These are phyloP conservation scores for Aleiodes alternator DNA, from an alignment of 2,888 invertebrate species.

Conservation along the genomic window DNA sequence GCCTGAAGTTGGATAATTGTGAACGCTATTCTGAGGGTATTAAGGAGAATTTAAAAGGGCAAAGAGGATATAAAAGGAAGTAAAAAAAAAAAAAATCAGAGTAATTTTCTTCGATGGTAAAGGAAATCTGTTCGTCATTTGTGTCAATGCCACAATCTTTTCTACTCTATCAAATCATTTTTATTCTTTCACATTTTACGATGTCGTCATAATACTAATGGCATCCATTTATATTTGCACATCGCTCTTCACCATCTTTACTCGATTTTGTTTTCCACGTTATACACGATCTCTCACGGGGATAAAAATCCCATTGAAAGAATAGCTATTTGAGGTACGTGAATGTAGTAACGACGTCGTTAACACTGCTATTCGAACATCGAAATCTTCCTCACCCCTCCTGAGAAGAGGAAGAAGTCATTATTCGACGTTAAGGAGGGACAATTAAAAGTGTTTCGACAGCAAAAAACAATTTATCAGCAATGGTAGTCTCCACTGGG, in stretches of 20 bases:
- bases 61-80: too few relatives aligned
- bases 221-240: constrained; percentile 4
- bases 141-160: background rate
- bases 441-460: constrained; percentile 14
- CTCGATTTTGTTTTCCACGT: constrained; percentile 29
- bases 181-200: constrained; percentile 8
- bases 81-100: too few relatives aligned
- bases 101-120: background rate
- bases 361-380: constrained; percentile 49
- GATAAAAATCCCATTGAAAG: constrained; percentile 40
- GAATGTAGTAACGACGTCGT: constrained; percentile 54
- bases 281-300: constrained; percentile 9
- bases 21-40: too few relatives aligned
- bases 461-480: too few relatives aligned
- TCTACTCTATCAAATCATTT: constrained; percentile 20
- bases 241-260: constrained; percentile 3
- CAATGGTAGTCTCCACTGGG: too few relatives aligned
- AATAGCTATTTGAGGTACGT: constrained; percentile 35
- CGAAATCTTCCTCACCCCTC: constrained; percentile 40
- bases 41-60: background rate
- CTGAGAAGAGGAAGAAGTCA: constrained; percentile 26
- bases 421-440: background rate
- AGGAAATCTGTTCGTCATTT: constrained; percentile 16
- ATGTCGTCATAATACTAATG: constrained; percentile 27
- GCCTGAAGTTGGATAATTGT: too few relatives aligned